Evolutionary conservation across 2,888 invertebrate species (phyloP).

Genomic region (Cerastis rubricosa): DNA sequence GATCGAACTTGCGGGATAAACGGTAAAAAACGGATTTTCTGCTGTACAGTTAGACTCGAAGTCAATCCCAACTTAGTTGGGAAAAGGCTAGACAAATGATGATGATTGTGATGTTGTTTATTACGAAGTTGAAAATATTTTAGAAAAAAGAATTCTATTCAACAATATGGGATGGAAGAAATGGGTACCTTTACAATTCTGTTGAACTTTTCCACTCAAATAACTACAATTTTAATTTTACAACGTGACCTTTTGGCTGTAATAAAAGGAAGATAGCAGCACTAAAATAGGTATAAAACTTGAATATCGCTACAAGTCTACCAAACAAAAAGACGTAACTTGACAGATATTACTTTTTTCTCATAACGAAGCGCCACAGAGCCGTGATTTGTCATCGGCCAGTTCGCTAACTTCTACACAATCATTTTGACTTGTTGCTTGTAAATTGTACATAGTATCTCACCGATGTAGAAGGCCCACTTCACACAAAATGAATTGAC

Average conservation of each 20-base stretch:
- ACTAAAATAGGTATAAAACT: slow-evolving; percentile 14
- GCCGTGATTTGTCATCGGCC: slow-evolving; percentile 49
- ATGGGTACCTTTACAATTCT: neutral
- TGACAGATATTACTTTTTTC: slow-evolving; percentile 59
- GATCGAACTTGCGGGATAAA: too few relatives aligned
- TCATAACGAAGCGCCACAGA: slow-evolving; percentile 36
- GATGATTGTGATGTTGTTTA: neutral
- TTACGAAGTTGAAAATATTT: neutral
- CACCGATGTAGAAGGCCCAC: slow-evolving; percentile 9
- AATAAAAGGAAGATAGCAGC: slow-evolving; percentile 33
- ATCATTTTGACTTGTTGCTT: slow-evolving; percentile 67
- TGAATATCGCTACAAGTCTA: neutral
- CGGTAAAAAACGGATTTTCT: too few relatives aligned
- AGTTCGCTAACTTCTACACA: slow-evolving; percentile 46
- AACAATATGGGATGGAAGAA: neutral
- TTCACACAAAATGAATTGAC: neutral
- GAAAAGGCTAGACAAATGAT: neutral
- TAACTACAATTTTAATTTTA: slow-evolving; percentile 22
- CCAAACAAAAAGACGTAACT: slow-evolving; percentile 26
- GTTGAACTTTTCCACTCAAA: neutral
- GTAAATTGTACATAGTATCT: slow-evolving; percentile 29
- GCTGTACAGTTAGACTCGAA: neutral
- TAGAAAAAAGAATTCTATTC: neutral
- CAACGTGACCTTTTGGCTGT: neutral
- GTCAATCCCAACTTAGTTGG: neutral